Conservation (phyloP, 2,888 invertebrate species). For the Ligdia adustata region DNA sequence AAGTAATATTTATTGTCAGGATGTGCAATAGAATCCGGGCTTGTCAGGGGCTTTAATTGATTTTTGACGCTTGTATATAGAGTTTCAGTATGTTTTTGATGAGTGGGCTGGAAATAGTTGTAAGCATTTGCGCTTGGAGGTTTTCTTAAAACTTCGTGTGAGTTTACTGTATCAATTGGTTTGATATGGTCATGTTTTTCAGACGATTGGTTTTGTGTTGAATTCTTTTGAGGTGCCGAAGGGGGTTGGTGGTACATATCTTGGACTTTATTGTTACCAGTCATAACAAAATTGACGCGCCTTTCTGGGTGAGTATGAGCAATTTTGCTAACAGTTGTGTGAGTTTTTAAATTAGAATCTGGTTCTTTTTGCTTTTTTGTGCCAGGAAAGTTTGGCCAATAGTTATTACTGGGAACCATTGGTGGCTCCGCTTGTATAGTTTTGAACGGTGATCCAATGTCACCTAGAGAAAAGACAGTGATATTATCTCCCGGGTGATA, state of each 20-base stretch:
- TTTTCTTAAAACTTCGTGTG: slow-evolving; percentile 47
- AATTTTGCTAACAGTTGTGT: slow-evolving; percentile 29
- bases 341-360: slow-evolving; percentile 31
- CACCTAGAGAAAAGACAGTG: slow-evolving; percentile 55
- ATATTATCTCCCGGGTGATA: slow-evolving; percentile 47
- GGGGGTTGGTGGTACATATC: slow-evolving; percentile 38
- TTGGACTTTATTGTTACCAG: slow-evolving; percentile 42
- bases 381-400: slow-evolving; percentile 28
- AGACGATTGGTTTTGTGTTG: slow-evolving; percentile 20
- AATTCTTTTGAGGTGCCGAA: not conserved
- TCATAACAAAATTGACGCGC: slow-evolving; percentile 40
- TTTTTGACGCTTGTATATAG: not conserved
- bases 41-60: not conserved
- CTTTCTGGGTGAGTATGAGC: slow-evolving; percentile 36
- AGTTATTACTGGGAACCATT: slow-evolving; percentile 34
- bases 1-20: slow-evolving; percentile 39
- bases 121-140: slow-evolving; percentile 48
- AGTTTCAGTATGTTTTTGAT: slow-evolving; percentile 37
- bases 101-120: slow-evolving; percentile 55
- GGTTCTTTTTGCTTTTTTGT: slow-evolving; percentile 13
- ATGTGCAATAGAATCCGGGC: slow-evolving; percentile 3
- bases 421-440: slow-evolving; percentile 48
- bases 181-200: slow-evolving; percentile 33
- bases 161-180: slow-evolving; percentile 37
- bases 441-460: slow-evolving; percentile 52